phyloP scores from a whole-genome alignment of 2,797 vertebrate species.

The Coilia nasus region DNA sequence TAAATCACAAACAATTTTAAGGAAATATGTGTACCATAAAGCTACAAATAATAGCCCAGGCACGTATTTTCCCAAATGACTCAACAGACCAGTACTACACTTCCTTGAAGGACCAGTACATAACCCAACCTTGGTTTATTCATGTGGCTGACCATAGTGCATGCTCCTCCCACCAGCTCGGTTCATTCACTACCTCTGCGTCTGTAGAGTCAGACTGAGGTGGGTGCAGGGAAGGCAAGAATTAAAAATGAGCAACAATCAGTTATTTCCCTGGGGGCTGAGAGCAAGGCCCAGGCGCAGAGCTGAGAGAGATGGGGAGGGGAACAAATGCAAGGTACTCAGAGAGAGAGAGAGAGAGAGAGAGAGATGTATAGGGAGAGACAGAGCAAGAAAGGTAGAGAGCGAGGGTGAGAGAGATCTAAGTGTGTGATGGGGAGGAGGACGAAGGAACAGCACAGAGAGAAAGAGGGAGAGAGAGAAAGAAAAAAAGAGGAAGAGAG shows the following conservation, averaged over 20 bases:
- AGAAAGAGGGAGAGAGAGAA: too few species aligned
- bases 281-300: not conserved
- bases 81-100: too few species aligned
- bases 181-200: not conserved
- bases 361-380: not conserved
- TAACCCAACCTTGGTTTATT: not conserved
- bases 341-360: not conserved
- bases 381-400: too few species aligned
- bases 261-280: not conserved
- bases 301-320: not conserved
- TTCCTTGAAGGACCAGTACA: not conserved
- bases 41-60: too few species aligned
- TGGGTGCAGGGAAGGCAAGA: not conserved
- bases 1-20: too few species aligned
- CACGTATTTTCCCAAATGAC: too few species aligned
- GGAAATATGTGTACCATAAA: too few species aligned
- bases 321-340: too few species aligned
- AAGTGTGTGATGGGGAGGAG: too few species aligned
- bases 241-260: slow-evolving; percentile 18
- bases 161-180: not conserved
- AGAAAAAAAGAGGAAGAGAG: not conserved
- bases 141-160: not conserved
- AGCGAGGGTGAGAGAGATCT: too few species aligned
- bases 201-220: not conserved
- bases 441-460: too few species aligned